Base-by-base conservation (phyloP, 2,113 vertebrate genomes). In the Hydropotes inermis region DNA sequence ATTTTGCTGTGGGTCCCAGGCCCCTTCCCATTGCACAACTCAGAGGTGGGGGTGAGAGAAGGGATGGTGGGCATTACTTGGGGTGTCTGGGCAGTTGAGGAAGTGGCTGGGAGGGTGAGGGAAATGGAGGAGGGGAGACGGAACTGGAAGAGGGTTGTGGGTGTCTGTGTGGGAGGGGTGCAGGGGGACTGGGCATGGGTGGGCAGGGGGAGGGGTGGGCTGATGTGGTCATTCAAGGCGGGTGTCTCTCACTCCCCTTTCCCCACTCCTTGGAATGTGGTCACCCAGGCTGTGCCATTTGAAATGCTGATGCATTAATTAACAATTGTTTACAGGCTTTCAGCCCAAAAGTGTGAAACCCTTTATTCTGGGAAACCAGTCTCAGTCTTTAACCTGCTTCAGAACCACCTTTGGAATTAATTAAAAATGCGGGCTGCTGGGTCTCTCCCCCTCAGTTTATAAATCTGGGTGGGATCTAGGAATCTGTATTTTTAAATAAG, bases 241-340 rank as follows among this genome's bases (percentile, higher is more conserved):
- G 33, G 1, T n/a, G 39, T 79, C 70, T 17, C 33, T 8, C 2
- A 4, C 33, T 60, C 55, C 12, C 30, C 12, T 67, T 67, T 76
- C 28, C 17, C 39, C 1, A 6, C 28, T 28, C 9, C 33, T 70
- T 23, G 43, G 76, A 84, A 81, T 47, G 91, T 74, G 58, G 47
- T 16, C 30, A 2, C 2, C 19, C 28, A 2, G 25, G n/a, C 55
- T 57, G 36, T 23, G 12, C 33, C n/a, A 5, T 93, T 91, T 87
- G 92, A 92, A 87, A 97, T 96, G 94, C 58, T 83, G 85, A 97
- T 98, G 17, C 8, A 76, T 76, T 97, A 27, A 89, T 98, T 96
- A 97, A 85, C 92, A 95, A 45, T 78, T 93, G 88, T 97, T 97
- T 85, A 39, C 43, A 3, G 78, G 36, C 30, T 27, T 84, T 97